Percentiles rank a stretch among this genome's conserved stretches.
phyloP scores from a whole-genome alignment of 2,113 vertebrate genomes.

The Tichodroma muraria region DNA sequence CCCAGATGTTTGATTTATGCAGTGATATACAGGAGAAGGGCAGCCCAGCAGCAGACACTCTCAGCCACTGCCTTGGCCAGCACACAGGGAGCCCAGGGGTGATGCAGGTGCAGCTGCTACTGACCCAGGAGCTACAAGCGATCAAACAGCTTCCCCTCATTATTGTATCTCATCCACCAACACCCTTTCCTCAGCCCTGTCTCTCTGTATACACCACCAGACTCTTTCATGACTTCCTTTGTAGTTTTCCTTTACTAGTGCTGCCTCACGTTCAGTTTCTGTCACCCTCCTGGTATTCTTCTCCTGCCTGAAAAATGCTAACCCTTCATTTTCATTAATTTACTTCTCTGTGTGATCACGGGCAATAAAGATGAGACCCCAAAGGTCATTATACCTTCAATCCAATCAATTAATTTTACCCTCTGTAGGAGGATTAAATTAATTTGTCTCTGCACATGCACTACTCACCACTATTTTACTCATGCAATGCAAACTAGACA shows the following conservation, averaged over 20 bases:
- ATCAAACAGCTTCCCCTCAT: constrained; percentile 18
- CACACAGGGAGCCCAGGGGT: background rate
- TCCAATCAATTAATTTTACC: background rate
- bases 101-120: constrained; percentile 34
- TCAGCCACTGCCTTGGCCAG: background rate
- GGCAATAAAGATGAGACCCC: background rate
- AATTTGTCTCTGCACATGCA: background rate
- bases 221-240: background rate
- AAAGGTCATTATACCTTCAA: background rate
- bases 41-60: background rate
- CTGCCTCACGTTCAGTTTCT: background rate
- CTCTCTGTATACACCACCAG: background rate
- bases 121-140: constrained; percentile 1
- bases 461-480: background rate
- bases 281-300: background rate
- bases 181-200: background rate
- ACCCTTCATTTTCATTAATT: background rate
- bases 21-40: background rate
- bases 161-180: background rate
- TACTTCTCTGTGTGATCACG: background rate
- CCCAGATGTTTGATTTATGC: constrained; percentile 28
- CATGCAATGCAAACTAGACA: background rate
- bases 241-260: background rate
- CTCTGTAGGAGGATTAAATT: background rate
- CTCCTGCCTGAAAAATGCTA: background rate